These are phyloP conservation scores for Anoura caudifer DNA, from an alignment of 2,113 vertebrate species.

Conservation along the genomic window DNA sequence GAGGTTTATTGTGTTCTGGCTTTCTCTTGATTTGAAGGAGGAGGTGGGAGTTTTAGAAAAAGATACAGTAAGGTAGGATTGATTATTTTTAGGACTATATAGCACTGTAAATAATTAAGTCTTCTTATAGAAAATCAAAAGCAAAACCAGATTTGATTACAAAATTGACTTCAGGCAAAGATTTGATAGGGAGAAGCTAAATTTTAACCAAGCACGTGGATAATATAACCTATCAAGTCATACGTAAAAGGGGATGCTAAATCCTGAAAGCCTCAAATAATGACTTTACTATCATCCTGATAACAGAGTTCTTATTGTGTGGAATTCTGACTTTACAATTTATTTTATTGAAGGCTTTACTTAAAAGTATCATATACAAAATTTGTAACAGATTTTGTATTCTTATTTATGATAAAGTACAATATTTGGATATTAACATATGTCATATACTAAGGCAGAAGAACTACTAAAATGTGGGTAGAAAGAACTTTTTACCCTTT, in stretches of 20 bases:
- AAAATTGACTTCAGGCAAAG: not conserved
- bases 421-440: not conserved
- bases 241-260: not conserved
- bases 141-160: not conserved
- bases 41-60: not conserved
- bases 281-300: not conserved
- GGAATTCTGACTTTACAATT: not conserved
- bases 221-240: not conserved
- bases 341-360: not conserved
- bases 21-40: not conserved
- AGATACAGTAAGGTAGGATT: not conserved
- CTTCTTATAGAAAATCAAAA: not conserved
- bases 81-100: constrained; percentile 4
- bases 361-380: not conserved
- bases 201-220: not conserved
- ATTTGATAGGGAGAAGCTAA: not conserved
- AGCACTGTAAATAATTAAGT: not conserved
- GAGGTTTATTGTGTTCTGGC: not conserved
- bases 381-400: not conserved
- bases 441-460: not conserved
- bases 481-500: not conserved
- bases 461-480: not conserved
- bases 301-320: not conserved
- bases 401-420: not conserved
- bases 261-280: not conserved